Evolutionary conservation across 2,888 invertebrate species (phyloP).

Genomic region (Tribolium freemani): DNA sequence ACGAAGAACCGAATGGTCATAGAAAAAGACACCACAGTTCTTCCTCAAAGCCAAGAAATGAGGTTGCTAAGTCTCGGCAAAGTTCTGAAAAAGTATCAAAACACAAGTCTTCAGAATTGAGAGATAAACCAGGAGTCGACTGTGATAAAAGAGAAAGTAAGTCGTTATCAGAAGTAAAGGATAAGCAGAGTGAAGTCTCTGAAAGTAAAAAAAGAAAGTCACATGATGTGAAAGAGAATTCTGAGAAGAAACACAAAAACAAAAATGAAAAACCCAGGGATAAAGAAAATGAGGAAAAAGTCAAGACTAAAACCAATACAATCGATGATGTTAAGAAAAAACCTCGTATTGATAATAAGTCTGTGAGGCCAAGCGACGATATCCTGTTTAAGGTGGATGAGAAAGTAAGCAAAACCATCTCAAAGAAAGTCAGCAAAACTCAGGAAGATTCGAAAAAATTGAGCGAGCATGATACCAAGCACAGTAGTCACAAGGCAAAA

Average conservation of each 20-base stretch:
- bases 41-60: constrained; percentile 4
- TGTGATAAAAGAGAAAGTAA: neutral
- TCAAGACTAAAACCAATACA: neutral
- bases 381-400: neutral
- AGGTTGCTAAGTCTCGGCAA: neutral
- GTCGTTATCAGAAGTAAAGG: neutral
- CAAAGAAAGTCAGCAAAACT: neutral
- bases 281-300: neutral
- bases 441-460: neutral
- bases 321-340: neutral
- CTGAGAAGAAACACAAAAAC: neutral
- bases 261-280: neutral
- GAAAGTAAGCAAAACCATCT: neutral
- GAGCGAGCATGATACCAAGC: neutral
- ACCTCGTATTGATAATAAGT: neutral
- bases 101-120: neutral
- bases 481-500: neutral
- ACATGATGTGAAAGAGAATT: neutral
- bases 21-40: constrained; percentile 5
- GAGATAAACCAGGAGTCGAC: neutral
- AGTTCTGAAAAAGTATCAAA: neutral
- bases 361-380: neutral
- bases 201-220: neutral
- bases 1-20: neutral
- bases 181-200: neutral